A percentile compares a stretch with the other conserved stretches of the same genome.
Conservation (phyloP, 2,113 vertebrate genomes). For the Tretioscincus oriximinensis region DNA sequence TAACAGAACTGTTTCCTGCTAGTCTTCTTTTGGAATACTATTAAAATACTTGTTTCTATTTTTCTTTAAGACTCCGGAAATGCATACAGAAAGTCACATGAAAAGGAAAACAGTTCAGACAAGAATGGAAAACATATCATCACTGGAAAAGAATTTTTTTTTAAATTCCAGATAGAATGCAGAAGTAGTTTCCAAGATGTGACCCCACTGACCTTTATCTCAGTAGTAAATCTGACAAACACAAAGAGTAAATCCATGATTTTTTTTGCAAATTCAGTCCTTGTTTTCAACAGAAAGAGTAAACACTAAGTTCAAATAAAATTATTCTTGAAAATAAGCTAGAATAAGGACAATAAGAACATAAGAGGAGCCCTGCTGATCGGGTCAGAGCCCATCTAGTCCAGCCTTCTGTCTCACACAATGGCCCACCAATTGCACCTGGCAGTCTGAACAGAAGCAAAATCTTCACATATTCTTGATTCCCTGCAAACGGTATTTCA, state of each 20-base stretch:
- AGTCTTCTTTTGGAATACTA: neutral
- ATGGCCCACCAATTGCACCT: too few species aligned
- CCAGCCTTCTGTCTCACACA: too few species aligned
- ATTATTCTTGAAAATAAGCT: neutral
- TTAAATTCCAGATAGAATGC: neutral
- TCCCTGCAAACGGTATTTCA: too few species aligned
- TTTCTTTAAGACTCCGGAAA: neutral
- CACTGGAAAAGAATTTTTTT: neutral
- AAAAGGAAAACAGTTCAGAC: constrained; percentile 5
- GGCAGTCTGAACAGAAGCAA: neutral
- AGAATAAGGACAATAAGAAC: neutral
- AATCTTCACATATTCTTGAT: neutral
- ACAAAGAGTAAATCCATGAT: neutral
- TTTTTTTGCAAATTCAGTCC: neutral
- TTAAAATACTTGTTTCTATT: neutral
- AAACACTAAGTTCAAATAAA: neutral
- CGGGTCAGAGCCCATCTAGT: too few species aligned
- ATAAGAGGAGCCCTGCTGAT: too few species aligned
- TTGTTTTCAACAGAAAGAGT: too few species aligned
- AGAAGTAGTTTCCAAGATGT: neutral
- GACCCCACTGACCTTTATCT: neutral
- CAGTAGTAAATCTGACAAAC: neutral
- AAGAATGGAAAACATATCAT: neutral
- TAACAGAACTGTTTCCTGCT: too few species aligned
- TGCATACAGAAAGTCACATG: neutral